Evolutionary conservation across 1,140 invertebrate genomes (phyloP).

Genomic region (Ganaspis sp.): DNA sequence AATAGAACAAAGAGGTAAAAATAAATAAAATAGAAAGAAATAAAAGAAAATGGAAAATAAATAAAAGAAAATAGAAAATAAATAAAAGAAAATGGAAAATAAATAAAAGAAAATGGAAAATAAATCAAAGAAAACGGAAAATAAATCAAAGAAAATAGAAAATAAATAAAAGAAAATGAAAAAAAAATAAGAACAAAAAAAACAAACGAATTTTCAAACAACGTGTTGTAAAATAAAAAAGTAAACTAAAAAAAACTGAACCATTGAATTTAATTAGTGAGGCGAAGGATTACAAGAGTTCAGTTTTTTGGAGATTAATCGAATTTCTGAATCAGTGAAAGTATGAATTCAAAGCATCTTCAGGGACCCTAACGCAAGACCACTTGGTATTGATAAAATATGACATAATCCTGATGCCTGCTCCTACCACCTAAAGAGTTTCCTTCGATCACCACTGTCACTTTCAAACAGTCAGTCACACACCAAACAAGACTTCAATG

Average conservation of each 20-base stretch:
- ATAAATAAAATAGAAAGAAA: too few species aligned
- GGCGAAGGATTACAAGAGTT: neutral
- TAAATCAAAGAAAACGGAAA: too few species aligned
- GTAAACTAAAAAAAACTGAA: neutral
- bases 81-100: too few species aligned
- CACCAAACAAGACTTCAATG: constrained; percentile 61
- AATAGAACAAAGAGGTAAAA: too few species aligned
- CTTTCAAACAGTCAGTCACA: constrained; percentile 69
- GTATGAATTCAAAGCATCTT: constrained; percentile 54
- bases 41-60: too few species aligned
- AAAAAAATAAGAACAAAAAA: neutral
- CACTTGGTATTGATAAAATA: constrained; percentile 33
- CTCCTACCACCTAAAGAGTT: constrained; percentile 67
- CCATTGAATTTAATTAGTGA: neutral
- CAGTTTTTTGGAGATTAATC: neutral
- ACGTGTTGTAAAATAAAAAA: neutral
- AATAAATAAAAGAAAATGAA: neutral
- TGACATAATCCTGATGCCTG: constrained; percentile 41
- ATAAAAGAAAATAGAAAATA: too few species aligned
- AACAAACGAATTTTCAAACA: neutral
- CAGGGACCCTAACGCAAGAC: constrained; percentile 58
- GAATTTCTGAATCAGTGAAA: constrained; percentile 61
- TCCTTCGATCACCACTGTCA: constrained; percentile 71
- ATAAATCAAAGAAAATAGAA: too few species aligned
- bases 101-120: too few species aligned